A percentile compares a stretch with the other conserved stretches of the same genome.
Evolutionary conservation across 2,888 invertebrate species (phyloP).

Genomic region (Timema cristinae): DNA sequence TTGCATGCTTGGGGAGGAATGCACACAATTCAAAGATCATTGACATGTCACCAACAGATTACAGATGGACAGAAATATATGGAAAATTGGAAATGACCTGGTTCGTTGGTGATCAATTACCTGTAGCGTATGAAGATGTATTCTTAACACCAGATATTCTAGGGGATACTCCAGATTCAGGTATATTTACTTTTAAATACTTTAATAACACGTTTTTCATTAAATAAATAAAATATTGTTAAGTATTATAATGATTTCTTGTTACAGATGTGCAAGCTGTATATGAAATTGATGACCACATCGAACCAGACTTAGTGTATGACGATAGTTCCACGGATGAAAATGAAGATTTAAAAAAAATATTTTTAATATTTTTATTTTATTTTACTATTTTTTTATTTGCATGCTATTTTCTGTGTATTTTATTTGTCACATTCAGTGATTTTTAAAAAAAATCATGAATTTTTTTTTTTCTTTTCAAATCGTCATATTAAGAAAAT

Average conservation of each 20-base stretch:
- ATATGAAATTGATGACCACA: neutral
- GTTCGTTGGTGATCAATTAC: constrained; percentile 35
- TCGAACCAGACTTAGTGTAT: neutral
- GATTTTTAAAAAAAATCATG: neutral
- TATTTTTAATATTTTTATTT: constrained; percentile 4
- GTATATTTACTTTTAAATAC: constrained; percentile 28
- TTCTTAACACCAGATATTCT: constrained; percentile 29
- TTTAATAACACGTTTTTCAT: constrained; percentile 28
- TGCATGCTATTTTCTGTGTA: neutral
- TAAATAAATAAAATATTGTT: constrained; percentile 15
- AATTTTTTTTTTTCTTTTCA: neutral
- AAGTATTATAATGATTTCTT: constrained; percentile 10
- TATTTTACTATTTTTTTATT: neutral
- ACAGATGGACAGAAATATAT: constrained; percentile 31
- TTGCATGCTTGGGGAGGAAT: constrained; percentile 35
- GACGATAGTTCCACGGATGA: constrained; percentile 5
- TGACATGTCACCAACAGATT: constrained; percentile 34
- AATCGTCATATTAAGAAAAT: constrained; percentile 2
- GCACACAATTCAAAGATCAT: constrained; percentile 33
- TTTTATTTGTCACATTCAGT: neutral
- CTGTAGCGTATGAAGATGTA: constrained; percentile 36
- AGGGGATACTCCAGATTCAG: constrained; percentile 27
- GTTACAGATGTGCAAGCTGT: constrained; percentile 1
- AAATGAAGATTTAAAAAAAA: neutral
- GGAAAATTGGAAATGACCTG: constrained; percentile 30